Base-by-base conservation (phyloP, 2,113 vertebrate genomes). In the Psephotus haematonotus region DNA sequence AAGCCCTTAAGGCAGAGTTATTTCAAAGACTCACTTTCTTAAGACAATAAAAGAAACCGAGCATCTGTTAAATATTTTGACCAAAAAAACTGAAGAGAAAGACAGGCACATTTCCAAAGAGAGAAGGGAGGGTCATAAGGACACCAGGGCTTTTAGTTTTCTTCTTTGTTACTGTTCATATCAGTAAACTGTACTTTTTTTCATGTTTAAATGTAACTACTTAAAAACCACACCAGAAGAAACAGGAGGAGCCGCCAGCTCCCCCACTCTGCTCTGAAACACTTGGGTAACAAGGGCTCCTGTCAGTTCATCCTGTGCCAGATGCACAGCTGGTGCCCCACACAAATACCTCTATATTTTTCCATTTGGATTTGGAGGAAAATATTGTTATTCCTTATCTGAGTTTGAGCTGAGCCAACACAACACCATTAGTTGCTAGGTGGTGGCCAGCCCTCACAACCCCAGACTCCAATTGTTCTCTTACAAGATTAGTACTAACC, bases 361-460 rank as follows among this genome's bases (percentile, higher is more conserved):
- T 86, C 84, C 49, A 70, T 69, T 85, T 47, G 57, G 14, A 50
- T 82, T 67, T 41, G 35, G n/a, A 68, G 23, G 46, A 92, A 93
- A 96, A 95, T 55, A 35, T 47, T 88, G 87, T 53, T 77, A 27
- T 19, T 80, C 47, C 79, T 91, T 93, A 95, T 67, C 92, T 50
- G 35, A 70, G n/a, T 31, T 31, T 5, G 11, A 74, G 65, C 65
- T 3, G 1, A 86, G 74, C 37, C 59, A 93, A 89, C 35, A 10
- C 0, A 3, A 65, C 52, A 84, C 76, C 75, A 83, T 63, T 46
- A 93, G 75, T 17, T 70, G n/a, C 79, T 80, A 92, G 84, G 84
- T 10, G 5, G 65, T 41, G n/a, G 50, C 67, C 90, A 92, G 49
- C 8, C 43, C 25, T 47, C 77, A n/a, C 10, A 91, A 23, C 62